phyloP scores from a whole-genome alignment of 2,113 vertebrate species.

The Chamaetylas fuelleborni region DNA sequence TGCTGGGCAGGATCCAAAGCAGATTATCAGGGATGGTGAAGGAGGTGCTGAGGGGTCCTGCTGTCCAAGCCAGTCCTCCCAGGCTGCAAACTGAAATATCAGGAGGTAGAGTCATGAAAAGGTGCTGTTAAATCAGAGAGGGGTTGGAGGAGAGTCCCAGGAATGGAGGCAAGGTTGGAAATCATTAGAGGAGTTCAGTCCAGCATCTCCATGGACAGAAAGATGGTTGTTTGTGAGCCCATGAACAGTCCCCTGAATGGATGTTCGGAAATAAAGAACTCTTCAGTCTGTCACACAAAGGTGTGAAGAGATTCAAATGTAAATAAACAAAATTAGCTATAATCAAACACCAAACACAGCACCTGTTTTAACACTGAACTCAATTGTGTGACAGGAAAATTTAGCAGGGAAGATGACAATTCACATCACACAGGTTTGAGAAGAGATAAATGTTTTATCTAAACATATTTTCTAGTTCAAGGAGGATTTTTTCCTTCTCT shows the following conservation, averaged over 20 bases:
- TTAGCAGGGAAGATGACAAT: not conserved
- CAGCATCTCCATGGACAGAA: not conserved
- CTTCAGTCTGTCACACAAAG: not conserved
- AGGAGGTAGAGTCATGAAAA: not conserved
- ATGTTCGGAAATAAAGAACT: not conserved
- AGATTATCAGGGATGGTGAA: not conserved
- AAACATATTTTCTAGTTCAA: not conserved
- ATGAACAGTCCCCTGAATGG: rapidly evolving
- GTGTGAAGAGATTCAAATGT: not conserved
- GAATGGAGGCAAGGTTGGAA: not conserved
- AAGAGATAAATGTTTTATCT: not conserved
- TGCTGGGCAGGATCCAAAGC: not conserved
- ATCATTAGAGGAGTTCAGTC: rapidly evolving
- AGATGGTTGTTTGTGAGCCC: not conserved
- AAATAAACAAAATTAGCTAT: not conserved
- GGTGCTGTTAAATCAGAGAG: not conserved
- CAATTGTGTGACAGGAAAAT: not conserved
- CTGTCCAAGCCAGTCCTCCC: not conserved
- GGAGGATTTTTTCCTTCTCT: not conserved
- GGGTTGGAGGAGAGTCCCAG: not conserved
- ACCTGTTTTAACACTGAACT: not conserved
- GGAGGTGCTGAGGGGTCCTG: not conserved
- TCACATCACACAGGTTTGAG: not conserved
- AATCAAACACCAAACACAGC: not conserved
- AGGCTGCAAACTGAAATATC: not conserved